A percentile compares a stretch with the other conserved stretches of the same genome.
Conservation (phyloP, 92 coral and sea anemone species). For the Palythoa heliodiscus region DNA sequence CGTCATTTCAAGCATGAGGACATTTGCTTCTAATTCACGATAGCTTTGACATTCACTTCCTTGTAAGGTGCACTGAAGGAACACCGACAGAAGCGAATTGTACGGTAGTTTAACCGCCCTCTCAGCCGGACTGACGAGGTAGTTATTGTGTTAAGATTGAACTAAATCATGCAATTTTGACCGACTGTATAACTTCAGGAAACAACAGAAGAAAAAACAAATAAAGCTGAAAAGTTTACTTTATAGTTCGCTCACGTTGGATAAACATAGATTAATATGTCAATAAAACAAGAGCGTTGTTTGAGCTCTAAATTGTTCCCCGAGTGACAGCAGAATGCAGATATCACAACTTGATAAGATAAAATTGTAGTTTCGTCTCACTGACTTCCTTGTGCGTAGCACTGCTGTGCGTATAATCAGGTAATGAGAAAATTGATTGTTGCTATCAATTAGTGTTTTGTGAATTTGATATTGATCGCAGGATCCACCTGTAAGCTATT, state of each 20-base stretch:
- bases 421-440: background rate
- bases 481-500: conserved; percentile 1
- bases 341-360: background rate
- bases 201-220: no score
- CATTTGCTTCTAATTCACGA: background rate
- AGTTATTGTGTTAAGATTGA: no score
- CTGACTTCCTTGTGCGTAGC: background rate
- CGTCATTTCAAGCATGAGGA: background rate
- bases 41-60: background rate
- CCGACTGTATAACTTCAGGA: no score
- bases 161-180: no score
- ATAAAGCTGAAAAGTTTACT: background rate
- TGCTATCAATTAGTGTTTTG: conserved; percentile 1
- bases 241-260: background rate
- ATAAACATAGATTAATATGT: background rate
- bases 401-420: background rate
- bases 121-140: background rate
- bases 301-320: background rate
- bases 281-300: background rate
- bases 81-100: background rate
- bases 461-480: conserved; percentile 16
- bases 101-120: background rate
- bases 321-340: background rate
- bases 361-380: background rate
- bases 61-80: background rate